Percentiles rank a stretch among this genome's conserved stretches.
phyloP scores from a whole-genome alignment of 1,140 invertebrate genomes.

The Drosophila ercepeae region DNA sequence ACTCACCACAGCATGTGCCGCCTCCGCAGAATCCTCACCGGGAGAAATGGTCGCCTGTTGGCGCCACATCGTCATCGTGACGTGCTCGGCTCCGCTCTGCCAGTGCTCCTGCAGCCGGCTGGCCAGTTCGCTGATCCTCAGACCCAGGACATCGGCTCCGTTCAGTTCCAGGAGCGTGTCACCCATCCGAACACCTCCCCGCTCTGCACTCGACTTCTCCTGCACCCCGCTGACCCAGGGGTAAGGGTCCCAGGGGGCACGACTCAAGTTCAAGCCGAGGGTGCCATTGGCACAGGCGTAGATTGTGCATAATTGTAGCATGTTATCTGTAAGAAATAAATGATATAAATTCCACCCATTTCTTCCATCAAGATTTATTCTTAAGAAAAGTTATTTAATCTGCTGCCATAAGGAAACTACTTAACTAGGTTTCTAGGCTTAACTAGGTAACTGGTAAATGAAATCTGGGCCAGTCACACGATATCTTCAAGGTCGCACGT shows the following conservation, averaged over 20 bases:
- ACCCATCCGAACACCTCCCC: constrained; percentile 76
- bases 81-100: constrained; percentile 70
- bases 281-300: constrained; percentile 76
- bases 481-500: constrained; percentile 53
- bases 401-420: background rate
- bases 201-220: constrained; percentile 73
- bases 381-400: background rate
- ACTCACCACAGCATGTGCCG: constrained; percentile 70
- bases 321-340: constrained; percentile 29
- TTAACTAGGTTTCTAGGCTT: background rate
- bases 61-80: constrained; percentile 79
- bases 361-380: too few relatives aligned
- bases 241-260: constrained; percentile 84
- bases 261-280: constrained; percentile 82
- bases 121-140: constrained; percentile 81
- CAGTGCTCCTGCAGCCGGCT: constrained; percentile 72
- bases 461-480: constrained; percentile 7
- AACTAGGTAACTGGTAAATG: too few relatives aligned
- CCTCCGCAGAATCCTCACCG: constrained; percentile 52
- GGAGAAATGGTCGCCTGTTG: constrained; percentile 35
- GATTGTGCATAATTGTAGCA: constrained; percentile 77
- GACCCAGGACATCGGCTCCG: constrained; percentile 78
- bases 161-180: constrained; percentile 83
- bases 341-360: too few relatives aligned
- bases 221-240: constrained; percentile 84